Base-by-base conservation (phyloP, 2,797 vertebrate species). In the Vespertilio murinus region DNA sequence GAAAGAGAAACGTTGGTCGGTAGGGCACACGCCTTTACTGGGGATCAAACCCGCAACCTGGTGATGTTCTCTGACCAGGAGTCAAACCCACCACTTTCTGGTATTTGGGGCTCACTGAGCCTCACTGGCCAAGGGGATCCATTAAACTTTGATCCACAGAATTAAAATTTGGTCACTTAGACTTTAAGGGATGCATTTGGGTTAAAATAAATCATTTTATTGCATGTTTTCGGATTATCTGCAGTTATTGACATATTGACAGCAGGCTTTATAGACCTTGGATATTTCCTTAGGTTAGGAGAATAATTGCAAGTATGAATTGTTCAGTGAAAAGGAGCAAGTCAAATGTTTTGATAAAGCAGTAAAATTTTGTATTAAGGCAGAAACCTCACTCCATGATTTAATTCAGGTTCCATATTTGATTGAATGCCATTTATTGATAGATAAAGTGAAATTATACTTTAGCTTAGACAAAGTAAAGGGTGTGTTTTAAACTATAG, bases 151-250 rank as follows among this genome's bases (percentile, higher is more conserved):
- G 59, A 82, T 49, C 42, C 28, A 84, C 69, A 73, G 22, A 90
- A 88, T 23, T 92, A 71, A 79, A 74, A 92, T 83, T 86, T 92
- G 56, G 40, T 81, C 56, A 93, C 18, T 77, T 79, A 91, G 23
- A 35, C 17, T 67, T 80, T 64, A 40, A 35, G 30, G 82, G 13
- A 56, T 92, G 10, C 81, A 79, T 95, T 90, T 71, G 11, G 64
- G 71, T 82, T 74, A 93, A 81, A 84, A 90, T 70, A 74, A 78
- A 81, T 74, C 2, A 73, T 45, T 73, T 45, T 8, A 69, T 20
- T 90, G 80, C n/a, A 65, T 78, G 20, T 59, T 94, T 88, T 94
- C 77, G 88, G 81, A 61, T 93, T 16, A 69, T 88, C 22, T 91
- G 52, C 8, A 75, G 6, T 90, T 69, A 75, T 74, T 85, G 79